Base-by-base conservation (phyloP, 2,888 invertebrate species). In the Conops quadrifasciatus region DNA sequence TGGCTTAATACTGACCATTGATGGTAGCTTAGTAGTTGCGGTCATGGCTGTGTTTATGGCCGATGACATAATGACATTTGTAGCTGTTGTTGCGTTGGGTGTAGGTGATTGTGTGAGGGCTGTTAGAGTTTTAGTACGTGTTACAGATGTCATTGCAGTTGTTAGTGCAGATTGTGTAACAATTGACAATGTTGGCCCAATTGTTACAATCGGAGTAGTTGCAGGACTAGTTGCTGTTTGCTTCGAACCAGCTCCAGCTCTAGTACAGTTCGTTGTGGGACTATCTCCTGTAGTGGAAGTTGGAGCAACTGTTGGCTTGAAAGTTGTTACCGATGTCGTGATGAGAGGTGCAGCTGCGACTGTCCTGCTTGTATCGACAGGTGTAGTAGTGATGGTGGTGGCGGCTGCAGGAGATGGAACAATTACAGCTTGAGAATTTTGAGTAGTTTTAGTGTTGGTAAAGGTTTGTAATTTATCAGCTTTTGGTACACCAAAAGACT, bases 41-140 rank as follows among this genome's bases (percentile, higher is more conserved):
- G 36, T 36, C 9, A 21, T 30, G 3, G 64, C n/a, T 60, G 45
- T 64, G 43, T 36, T 1, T 36, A 68, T 1, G 45, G 47, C 36
- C 24, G 71, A 69, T 64, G 70, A 71, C 26, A 58, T 19, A 26
- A 43, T 28, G 45, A 47, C 26, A 47, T 19, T 45, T n/a, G 69
- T 58, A 13, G 47, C 56, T 65, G 72, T 49, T 43, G 63, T 67
- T 16, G 24, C 53, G 11, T 53, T 7, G 45, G 58, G 64, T 68
- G 21, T 71, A 70, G 71, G 13, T 24, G 64, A 2, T 64, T 76
- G 15, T 60, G 71, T 4, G 9, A 36, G 58, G 16, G 49, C 2
- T 15, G 28, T 49, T 28, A 4, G 26, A 5, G 26, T 49, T 51
- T 71, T 16, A 19, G 62, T 36, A 56, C 67, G 30, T 56, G 51